A percentile compares a stretch with the other conserved stretches of the same genome.
Conservation (phyloP, 2,113 vertebrate species). For the Prietella phreatophila region DNA sequence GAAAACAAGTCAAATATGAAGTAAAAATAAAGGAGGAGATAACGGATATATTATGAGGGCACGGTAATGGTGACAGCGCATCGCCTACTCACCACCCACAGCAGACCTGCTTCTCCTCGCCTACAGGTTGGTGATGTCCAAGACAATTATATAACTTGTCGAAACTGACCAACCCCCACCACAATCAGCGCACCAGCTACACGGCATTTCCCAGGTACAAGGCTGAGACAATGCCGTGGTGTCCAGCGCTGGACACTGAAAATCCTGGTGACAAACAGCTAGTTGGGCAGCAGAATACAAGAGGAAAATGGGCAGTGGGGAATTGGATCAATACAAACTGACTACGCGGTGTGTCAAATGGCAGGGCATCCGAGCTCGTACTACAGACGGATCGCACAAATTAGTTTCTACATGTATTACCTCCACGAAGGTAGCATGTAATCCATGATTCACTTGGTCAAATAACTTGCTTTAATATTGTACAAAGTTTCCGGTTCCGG, state of each 20-base stretch:
- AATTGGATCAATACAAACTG: slow-evolving; percentile 32
- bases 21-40: not conserved
- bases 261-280: slow-evolving; percentile 37
- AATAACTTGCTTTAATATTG: not conserved
- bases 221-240: slow-evolving; percentile 8
- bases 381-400: slow-evolving; percentile 17
- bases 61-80: not conserved
- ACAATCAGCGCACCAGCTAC: slow-evolving; percentile 16
- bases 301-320: slow-evolving; percentile 38
- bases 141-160: slow-evolving; percentile 39
- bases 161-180: slow-evolving; percentile 9
- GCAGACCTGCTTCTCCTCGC: slow-evolving; percentile 20
- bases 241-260: slow-evolving; percentile 23
- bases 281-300: slow-evolving; percentile 34
- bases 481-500: no score
- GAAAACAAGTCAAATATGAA: not conserved
- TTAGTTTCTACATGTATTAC: not conserved
- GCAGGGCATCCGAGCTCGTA: slow-evolving; percentile 31
- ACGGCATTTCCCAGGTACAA: slow-evolving; percentile 3
- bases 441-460: not conserved
- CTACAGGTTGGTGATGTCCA: slow-evolving; percentile 26
- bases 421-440: not conserved
- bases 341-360: slow-evolving; percentile 37
- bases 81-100: slow-evolving; percentile 27
- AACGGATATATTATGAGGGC: not conserved